Conservation (phyloP, 1,140 invertebrate species). For the Drosophila tsacasi region DNA sequence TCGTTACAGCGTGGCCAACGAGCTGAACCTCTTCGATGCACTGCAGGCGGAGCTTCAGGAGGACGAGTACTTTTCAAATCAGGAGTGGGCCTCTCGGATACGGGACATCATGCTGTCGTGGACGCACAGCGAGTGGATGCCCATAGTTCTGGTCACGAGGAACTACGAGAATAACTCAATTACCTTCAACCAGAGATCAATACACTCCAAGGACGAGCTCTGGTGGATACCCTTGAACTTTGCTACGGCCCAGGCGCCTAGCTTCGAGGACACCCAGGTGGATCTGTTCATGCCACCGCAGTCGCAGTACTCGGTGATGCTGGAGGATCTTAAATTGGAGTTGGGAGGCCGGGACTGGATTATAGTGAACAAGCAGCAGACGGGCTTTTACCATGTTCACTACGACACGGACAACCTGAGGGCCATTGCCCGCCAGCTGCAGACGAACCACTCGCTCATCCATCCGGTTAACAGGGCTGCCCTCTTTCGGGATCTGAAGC, state of each 20-base stretch:
- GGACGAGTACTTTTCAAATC: slow-evolving; percentile 63
- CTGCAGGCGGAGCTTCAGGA: slow-evolving; percentile 85
- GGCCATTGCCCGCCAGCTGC: slow-evolving; percentile 86
- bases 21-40: slow-evolving; percentile 76
- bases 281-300: slow-evolving; percentile 75
- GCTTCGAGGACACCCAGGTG: slow-evolving; percentile 85
- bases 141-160: slow-evolving; percentile 86
- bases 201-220: slow-evolving; percentile 62
- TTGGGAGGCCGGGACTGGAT: slow-evolving; percentile 86
- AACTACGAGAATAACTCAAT: slow-evolving; percentile 84
- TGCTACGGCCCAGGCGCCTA: slow-evolving; percentile 78
- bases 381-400: slow-evolving; percentile 89
- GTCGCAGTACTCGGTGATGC: slow-evolving; percentile 45
- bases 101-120: slow-evolving; percentile 86
- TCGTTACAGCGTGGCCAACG: slow-evolving; percentile 74
- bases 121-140: slow-evolving; percentile 86
- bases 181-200: slow-evolving; percentile 84
- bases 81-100: slow-evolving; percentile 52
- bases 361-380: slow-evolving; percentile 88
- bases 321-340: slow-evolving; percentile 61
- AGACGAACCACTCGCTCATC: slow-evolving; percentile 85
- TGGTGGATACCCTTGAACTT: slow-evolving; percentile 88
- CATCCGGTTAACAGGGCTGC: slow-evolving; percentile 88
- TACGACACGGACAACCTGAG: slow-evolving; percentile 87
- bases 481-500: slow-evolving; percentile 87